Evolutionary conservation across 2,797 vertebrate species (phyloP).

Genomic region (Liasis olivaceus): DNA sequence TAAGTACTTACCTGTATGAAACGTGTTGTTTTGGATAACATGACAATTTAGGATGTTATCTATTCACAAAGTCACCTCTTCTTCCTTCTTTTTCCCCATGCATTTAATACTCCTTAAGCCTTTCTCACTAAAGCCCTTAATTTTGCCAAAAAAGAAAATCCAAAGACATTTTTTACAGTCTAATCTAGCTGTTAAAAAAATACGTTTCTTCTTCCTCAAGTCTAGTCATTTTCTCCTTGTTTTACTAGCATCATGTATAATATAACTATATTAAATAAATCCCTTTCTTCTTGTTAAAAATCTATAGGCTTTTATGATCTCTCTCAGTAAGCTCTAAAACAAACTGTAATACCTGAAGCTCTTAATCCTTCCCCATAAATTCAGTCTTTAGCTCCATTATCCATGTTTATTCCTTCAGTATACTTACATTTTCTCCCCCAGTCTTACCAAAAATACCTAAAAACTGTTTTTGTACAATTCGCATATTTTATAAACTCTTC

Average conservation of each 20-base stretch:
- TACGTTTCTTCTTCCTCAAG: not conserved
- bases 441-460: not conserved
- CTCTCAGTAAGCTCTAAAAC: slow-evolving; percentile 2
- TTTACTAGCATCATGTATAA: not conserved
- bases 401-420: slow-evolving; percentile 5
- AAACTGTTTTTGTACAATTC: not conserved
- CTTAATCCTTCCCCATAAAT: slow-evolving; percentile 31
- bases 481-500: not conserved
- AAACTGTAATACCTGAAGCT: slow-evolving; percentile 1
- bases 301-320: slow-evolving; percentile 18
- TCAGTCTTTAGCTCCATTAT: not conserved
- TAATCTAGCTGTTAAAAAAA: not conserved
- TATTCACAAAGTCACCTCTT: not conserved
- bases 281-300: slow-evolving; percentile 8
- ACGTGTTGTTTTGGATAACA: not conserved
- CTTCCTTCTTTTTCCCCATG: not conserved
- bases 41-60: not conserved
- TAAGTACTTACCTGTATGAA: not conserved
- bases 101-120: not conserved
- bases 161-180: not conserved
- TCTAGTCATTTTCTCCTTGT: not conserved
- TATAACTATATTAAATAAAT: slow-evolving; percentile 13
- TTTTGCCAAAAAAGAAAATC: not conserved
- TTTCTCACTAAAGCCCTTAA: not conserved
- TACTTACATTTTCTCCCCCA: not conserved